Evolutionary conservation across 2,888 invertebrate species (phyloP).

Genomic region (Neoitamus cyanurus): DNA sequence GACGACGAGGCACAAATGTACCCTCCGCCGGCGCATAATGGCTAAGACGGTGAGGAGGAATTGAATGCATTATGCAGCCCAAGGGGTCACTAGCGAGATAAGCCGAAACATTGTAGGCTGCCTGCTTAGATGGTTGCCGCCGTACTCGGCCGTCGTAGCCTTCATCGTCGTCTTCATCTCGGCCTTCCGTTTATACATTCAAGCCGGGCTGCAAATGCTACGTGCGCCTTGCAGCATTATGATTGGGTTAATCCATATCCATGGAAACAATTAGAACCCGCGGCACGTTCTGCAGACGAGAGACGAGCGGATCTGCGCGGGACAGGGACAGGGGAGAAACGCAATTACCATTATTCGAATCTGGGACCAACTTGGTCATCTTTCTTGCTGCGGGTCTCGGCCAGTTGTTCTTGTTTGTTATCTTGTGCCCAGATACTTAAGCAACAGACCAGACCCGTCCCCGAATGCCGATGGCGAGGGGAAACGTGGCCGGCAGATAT

Average conservation of each 20-base stretch:
- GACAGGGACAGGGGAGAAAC: background rate
- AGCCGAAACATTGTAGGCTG: background rate
- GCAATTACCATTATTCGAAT: conserved; percentile 31
- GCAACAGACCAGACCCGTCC: background rate
- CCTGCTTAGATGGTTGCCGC: background rate
- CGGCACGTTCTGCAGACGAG: conserved; percentile 21
- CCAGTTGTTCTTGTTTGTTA: conserved; percentile 14
- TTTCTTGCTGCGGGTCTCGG: background rate
- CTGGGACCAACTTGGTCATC: conserved; percentile 3
- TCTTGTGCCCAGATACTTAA: background rate
- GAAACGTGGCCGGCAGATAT: background rate
- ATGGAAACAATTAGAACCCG: conserved; percentile 40
- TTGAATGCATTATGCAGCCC: conserved; percentile 34
- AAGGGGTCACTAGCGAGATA: conserved; percentile 10
- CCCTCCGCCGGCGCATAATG: background rate
- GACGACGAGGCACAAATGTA: background rate
- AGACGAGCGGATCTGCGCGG: background rate
- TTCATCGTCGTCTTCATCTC: background rate
- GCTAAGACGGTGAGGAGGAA: background rate
- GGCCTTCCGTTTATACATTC: background rate
- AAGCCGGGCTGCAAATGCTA: background rate
- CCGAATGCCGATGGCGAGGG: background rate
- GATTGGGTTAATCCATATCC: conserved; percentile 13
- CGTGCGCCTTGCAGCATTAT: conserved; percentile 22
- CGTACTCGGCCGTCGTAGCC: background rate